Conservation (phyloP, 1,140 invertebrate genomes). For the Magallana gigas region DNA sequence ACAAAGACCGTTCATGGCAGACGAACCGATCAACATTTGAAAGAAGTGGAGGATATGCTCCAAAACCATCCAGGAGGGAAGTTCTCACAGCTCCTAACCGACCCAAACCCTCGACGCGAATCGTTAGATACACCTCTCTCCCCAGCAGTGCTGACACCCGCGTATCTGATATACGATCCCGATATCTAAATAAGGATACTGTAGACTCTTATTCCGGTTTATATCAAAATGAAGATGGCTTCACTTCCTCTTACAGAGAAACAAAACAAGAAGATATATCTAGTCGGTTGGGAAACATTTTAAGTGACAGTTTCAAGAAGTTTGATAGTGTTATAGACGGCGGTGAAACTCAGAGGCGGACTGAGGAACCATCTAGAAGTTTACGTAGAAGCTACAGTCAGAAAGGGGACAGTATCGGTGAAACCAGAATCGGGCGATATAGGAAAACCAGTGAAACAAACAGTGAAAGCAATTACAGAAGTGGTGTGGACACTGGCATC, state of each 20-base stretch:
- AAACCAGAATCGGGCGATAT: neutral
- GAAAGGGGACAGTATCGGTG: neutral
- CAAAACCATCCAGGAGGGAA: neutral
- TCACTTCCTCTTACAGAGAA: neutral
- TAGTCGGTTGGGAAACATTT: constrained; percentile 38
- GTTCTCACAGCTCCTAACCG: neutral
- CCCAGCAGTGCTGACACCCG: constrained; percentile 1
- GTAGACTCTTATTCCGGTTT: neutral
- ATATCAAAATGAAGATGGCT: neutral
- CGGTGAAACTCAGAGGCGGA: neutral
- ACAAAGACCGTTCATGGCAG: neutral
- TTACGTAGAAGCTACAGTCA: neutral
- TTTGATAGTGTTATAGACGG: constrained; percentile 44
- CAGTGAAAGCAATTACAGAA: neutral
- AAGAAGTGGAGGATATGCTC: constrained; percentile 8
- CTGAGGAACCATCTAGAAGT: neutral
- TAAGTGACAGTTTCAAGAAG: constrained; percentile 48
- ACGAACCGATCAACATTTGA: neutral
- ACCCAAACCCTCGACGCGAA: neutral
- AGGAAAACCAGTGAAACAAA: constrained; percentile 9
- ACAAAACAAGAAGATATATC: neutral
- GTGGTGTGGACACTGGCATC: neutral
- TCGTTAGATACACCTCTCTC: neutral
- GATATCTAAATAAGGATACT: neutral
- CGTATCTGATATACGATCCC: neutral